Evolutionary conservation across 2,888 invertebrate species (phyloP), one percentile per base, ranked within the genome.

Genomic region (Nemapogon koenigi): DNA sequence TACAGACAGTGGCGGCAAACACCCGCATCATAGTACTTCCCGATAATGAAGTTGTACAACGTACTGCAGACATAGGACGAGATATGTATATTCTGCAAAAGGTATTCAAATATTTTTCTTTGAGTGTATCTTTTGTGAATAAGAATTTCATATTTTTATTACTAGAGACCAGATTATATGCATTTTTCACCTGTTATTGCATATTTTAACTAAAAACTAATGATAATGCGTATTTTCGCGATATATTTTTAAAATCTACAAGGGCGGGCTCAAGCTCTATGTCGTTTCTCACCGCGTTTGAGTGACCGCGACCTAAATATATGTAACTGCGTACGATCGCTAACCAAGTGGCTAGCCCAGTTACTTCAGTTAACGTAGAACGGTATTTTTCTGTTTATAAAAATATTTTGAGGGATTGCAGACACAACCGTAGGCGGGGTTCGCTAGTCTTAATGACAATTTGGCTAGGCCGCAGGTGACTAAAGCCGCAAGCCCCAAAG

Each of bases 41-140:
- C 2, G 69, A 71, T 43, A 67, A 78, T 43, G 79, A 79, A 48
- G 60, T 71, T 2, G 66, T 80, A 0, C 73, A 76, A 40, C 79
- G 80, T 39, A 67, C 70, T 0, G 78, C 67, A 1, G 76, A 81
- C 44, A 75, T 78, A 17, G 67, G 71, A 22, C 60, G 80, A 11
- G 72, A 79, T 33, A 76, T 81, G 72, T 80, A 79, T 44, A 70
- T 81, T 39, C 45, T 81, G 39, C 66, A 73, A 44, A 70, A 61
- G 55, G 76, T 73, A 41, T 15, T 10, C 14, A 31, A 11, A 16
- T 31, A 31, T 31, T 28, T 14, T 15, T 13, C 10, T n/a, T 19
- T 4, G 3, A 14, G 8, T 33, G 15, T 16, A 25, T 15, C n/a
- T 27, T 26, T 2, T 8, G 26, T 4, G 1, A 2, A 11, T 26